Percentiles rank a stretch among this genome's conserved stretches.
phyloP scores from a whole-genome alignment of 2,888 invertebrate genomes.

The Drosophila multiciliata region DNA sequence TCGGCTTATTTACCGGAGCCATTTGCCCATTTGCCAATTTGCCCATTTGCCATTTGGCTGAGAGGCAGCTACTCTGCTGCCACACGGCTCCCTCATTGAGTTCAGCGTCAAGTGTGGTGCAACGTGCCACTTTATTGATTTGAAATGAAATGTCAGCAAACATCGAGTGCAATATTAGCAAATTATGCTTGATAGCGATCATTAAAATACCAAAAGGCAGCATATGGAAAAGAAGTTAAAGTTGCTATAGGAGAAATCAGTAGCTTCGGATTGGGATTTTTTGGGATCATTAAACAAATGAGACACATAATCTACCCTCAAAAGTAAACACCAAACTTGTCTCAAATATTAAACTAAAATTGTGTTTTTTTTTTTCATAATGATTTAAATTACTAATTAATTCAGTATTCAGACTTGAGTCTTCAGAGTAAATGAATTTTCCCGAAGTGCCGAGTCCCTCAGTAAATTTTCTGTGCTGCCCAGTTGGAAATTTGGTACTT shows the following conservation, averaged over 20 bases:
- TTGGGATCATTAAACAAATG: not conserved
- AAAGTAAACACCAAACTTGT: not conserved
- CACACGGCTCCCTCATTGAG: constrained; percentile 7
- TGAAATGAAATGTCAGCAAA: constrained; percentile 62
- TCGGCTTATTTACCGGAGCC: constrained; percentile 73
- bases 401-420: not conserved
- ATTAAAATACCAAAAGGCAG: not conserved
- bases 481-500: constrained; percentile 37
- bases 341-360: not conserved
- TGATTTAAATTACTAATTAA: not conserved
- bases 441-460: not conserved
- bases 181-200: constrained; percentile 1
- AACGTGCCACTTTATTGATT: constrained; percentile 69
- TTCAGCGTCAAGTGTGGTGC: constrained; percentile 35
- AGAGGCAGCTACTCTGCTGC: constrained; percentile 38
- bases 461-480: constrained; percentile 1
- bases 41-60: constrained; percentile 39
- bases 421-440: not conserved
- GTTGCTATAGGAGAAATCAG: too few relatives aligned
- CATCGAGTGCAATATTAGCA: constrained; percentile 32
- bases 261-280: not conserved
- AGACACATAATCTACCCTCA: not conserved
- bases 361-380: not conserved
- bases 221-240: not conserved
- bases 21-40: constrained; percentile 51